These are phyloP conservation scores for Panthera tigris DNA, from an alignment of 2,113 vertebrate genomes.

Conservation along the genomic window DNA sequence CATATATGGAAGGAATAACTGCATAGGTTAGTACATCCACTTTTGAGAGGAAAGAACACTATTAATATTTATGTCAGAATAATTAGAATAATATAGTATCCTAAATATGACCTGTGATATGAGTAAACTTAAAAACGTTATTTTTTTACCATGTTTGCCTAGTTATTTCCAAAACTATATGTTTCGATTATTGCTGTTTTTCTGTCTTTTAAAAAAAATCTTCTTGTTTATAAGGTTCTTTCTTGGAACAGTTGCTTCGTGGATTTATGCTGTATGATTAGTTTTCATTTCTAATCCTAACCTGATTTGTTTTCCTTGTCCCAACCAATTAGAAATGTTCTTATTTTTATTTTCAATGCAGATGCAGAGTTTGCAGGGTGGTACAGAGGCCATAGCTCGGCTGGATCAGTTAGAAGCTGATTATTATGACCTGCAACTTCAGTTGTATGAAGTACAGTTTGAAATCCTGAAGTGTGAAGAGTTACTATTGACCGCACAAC, in stretches of 20 bases:
- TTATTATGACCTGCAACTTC: constrained; percentile 97
- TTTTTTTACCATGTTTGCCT: not conserved
- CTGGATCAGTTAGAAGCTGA: constrained; percentile 96
- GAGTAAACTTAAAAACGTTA: not conserved
- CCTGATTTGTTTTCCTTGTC: not conserved
- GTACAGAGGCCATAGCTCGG: constrained; percentile 93
- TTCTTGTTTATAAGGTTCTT: not conserved
- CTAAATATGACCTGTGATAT: not conserved
- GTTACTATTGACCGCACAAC: constrained; percentile 94
- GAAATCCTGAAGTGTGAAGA: constrained; percentile 98
- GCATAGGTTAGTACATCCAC: not conserved
- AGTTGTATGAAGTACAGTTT: constrained; percentile 97
- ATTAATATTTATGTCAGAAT: not conserved
- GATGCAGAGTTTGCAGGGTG: constrained; percentile 96
- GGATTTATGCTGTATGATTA: not conserved
- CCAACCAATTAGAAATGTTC: not conserved
- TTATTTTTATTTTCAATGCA: constrained; percentile 76
- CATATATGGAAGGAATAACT: not conserved
- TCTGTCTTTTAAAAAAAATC: not conserved
- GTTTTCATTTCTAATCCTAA: not conserved
- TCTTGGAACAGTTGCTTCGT: not conserved
- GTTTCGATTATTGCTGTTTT: not conserved
- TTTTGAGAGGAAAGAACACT: not conserved
- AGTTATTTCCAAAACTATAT: not conserved
- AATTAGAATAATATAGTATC: not conserved